phyloP scores from a whole-genome alignment of 2,797 vertebrate genomes.

The Clarias laeviceps region DNA sequence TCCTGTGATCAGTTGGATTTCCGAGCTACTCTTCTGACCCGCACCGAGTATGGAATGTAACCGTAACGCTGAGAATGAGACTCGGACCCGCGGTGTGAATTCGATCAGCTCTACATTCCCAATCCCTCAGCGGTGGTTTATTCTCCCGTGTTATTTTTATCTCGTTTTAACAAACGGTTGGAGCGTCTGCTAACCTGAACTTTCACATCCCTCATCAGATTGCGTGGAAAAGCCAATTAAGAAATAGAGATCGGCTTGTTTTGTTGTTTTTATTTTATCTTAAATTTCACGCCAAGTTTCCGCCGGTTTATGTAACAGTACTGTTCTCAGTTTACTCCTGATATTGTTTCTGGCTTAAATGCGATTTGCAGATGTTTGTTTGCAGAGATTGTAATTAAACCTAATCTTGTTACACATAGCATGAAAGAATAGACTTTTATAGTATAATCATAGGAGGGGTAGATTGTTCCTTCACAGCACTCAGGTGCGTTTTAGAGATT shows the following conservation, averaged over 20 bases:
- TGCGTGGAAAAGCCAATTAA: conserved; percentile 5
- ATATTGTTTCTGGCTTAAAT: not conserved
- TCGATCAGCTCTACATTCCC: not conserved
- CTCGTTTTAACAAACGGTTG: not conserved
- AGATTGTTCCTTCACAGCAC: not conserved
- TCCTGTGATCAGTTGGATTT: not conserved
- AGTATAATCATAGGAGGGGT: not conserved
- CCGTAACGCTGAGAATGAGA: not conserved
- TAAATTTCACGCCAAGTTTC: conserved; percentile 16
- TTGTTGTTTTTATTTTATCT: not conserved
- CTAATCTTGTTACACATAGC: not conserved
- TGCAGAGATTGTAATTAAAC: not conserved
- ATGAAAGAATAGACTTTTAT: not conserved
- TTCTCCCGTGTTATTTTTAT: conserved; percentile 13
- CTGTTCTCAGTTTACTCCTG: not conserved
- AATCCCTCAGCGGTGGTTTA: not conserved
- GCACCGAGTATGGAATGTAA: not conserved
- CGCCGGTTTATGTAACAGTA: not conserved
- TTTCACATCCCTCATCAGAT: conserved; percentile 13
- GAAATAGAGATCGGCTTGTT: not conserved
- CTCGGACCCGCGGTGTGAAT: not conserved
- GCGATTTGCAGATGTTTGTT: not conserved
- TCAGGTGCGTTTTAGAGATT: not conserved
- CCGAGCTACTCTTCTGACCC: not conserved
- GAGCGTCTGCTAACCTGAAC: not conserved